A percentile compares a stretch with the other conserved stretches of the same genome.
Conservation (phyloP, 2,797 vertebrate species). For the Scolopax rusticola region DNA sequence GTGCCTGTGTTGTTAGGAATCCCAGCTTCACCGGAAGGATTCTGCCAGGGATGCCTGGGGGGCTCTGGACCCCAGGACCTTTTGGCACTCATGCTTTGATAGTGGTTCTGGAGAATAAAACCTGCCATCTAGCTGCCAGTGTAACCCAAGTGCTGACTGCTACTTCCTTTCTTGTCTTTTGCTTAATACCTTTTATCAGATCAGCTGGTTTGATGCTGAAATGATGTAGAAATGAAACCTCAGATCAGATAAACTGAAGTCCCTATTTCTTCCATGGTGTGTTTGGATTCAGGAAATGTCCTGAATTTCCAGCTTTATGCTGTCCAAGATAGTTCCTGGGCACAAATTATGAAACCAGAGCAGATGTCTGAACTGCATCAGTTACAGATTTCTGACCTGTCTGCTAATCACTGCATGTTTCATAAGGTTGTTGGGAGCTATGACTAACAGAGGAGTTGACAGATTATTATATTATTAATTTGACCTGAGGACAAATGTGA, state of each 20-base stretch:
- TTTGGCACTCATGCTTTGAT: neutral
- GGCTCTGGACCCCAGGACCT: neutral
- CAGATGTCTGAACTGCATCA: neutral
- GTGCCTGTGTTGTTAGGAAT: neutral
- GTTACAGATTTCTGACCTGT: neutral
- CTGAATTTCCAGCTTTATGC: neutral
- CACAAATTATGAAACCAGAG: neutral
- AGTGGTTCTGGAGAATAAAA: neutral
- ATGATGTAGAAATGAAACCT: constrained; percentile 47
- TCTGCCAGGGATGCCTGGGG: neutral
- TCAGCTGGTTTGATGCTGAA: constrained; percentile 52
- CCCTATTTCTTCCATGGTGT: neutral
- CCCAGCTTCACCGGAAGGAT: neutral
- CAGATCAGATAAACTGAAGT: constrained; percentile 45
- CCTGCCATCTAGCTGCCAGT: constrained; percentile 19
- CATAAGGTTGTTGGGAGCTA: neutral
- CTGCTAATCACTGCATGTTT: neutral
- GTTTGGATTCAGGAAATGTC: neutral
- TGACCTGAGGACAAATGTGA: neutral
- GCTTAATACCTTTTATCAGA: constrained; percentile 26
- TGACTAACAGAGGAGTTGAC: neutral
- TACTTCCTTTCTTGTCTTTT: neutral
- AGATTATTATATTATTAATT: neutral
- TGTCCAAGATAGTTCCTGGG: neutral
- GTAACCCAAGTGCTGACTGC: neutral